Conservation (phyloP, 2,888 invertebrate genomes). For the Lasioglossum calceatum region DNA sequence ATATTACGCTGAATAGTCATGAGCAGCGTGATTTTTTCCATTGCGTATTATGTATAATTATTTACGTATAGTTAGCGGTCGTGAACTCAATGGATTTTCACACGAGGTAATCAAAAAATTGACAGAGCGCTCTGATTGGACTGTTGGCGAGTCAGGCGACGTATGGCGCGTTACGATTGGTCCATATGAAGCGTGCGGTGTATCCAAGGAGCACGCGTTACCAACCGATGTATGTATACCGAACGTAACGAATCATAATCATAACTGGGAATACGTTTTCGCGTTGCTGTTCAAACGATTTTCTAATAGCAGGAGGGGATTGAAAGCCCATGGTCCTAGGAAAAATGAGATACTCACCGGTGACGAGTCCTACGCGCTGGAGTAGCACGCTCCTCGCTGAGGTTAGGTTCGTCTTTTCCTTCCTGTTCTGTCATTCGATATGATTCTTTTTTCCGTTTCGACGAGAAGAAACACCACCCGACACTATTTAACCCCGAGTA, state of each 20-base stretch:
- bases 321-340: background rate
- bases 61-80: conserved; percentile 43
- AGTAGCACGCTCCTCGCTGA: conserved; percentile 77
- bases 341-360: conserved; percentile 77
- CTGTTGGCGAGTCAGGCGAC: conserved; percentile 79
- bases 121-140: conserved; percentile 75
- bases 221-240: conserved; percentile 57
- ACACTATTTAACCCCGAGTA: conserved; percentile 20
- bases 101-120: conserved; percentile 70
- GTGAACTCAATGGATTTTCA: conserved; percentile 62
- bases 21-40: background rate
- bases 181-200: conserved; percentile 66
- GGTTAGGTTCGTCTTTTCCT: conserved; percentile 79
- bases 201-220: conserved; percentile 76
- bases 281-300: background rate
- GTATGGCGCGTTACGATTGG: conserved; percentile 71
- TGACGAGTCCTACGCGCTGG: conserved; percentile 82
- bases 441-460: conserved; percentile 54
- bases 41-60: conserved; percentile 13
- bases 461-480: conserved; percentile 32
- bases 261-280: conserved; percentile 16
- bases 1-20: background rate
- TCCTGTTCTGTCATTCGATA: conserved; percentile 81
- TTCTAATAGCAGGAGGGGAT: background rate
- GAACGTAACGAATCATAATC: conserved; percentile 26